Conservation (phyloP, 2,113 vertebrate genomes). For the Scartelaos histophorus region DNA sequence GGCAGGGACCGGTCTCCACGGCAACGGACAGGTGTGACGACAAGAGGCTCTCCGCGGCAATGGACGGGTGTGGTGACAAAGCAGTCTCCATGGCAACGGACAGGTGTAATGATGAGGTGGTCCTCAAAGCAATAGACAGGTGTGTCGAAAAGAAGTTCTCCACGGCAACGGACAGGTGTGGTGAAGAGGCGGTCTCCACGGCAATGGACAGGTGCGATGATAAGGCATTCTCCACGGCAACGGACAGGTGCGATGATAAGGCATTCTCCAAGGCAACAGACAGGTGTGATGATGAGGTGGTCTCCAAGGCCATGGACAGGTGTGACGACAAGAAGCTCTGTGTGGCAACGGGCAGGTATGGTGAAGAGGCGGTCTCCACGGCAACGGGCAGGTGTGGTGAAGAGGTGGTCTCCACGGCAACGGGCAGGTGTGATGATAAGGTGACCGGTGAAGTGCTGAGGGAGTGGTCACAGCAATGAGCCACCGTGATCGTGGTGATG, state of each 20-base stretch:
- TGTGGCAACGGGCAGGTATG: neutral
- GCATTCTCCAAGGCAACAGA: conserved; percentile 48
- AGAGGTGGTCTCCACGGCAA: conserved; percentile 1
- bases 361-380: too few species aligned
- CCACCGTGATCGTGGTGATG: too few species aligned
- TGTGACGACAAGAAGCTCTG: neutral
- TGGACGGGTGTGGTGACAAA: conserved; percentile 42
- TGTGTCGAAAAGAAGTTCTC: conserved; percentile 36
- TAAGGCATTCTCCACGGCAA: conserved; percentile 54
- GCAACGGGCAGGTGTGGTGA: neutral
- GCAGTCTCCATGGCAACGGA: conserved; percentile 56
- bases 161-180: conserved; percentile 29
- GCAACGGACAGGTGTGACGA: conserved; percentile 53
- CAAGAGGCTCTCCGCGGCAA: conserved; percentile 60
- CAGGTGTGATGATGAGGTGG: conserved; percentile 6
- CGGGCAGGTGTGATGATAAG: too few species aligned
- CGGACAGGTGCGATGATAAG: conserved; percentile 48
- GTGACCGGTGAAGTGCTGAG: neutral
- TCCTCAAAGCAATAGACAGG: conserved; percentile 58
- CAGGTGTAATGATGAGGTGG: conserved; percentile 47
- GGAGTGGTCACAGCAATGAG: too few species aligned
- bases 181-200: conserved; percentile 55
- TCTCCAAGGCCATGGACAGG: neutral
- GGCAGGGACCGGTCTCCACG: conserved; percentile 59
- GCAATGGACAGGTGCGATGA: conserved; percentile 54